Base-by-base conservation (phyloP, 2,888 invertebrate species). In the Nipponacmea schrenckii region DNA sequence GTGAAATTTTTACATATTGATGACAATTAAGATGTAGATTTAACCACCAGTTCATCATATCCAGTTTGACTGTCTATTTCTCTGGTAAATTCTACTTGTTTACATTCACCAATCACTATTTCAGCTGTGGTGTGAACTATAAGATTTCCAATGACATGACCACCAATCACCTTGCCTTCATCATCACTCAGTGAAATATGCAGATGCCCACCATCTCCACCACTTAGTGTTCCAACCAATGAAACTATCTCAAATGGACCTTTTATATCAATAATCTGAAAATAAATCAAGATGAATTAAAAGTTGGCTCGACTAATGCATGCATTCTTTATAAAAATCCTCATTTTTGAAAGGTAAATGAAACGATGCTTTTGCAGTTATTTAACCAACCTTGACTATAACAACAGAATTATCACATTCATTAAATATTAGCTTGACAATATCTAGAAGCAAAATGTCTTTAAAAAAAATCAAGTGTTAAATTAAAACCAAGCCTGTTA, bases 51-150 rank as follows among this genome's bases (percentile, higher is more conserved):
- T 74, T 86, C 86, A 62, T 80, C 76, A 70, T 78, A 86, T 15
- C 85, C 85, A 1, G 83, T 81, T 31, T 75, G 67, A 17, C 72
- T 50, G 70, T 85, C 84, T 24, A 68, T 64, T 66, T 80, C 80
- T 71, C 88, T 75, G 8, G 72, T 75, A 75, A 86, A 87, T 26
- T 24, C 64, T 1, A 81, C 74, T 31, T 76, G 79, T 15, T 70
- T 69, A 70, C 84, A 83, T 26, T 86, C 82, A 5, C 86, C 88
- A 56, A 87, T 74, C 5, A 87, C 79, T n/a, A 90, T 81, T 74
- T 90, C 90, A 12, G 89, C 90, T n/a, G 90, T 90, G 2, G 90
- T 90, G 76, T 85, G 84, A 1, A 90, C 86, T 64, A 83, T 78
- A 69, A 89, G 71, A 72, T 88, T 85, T 4, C 88, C 87, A 2